Evolutionary conservation across 2,888 invertebrate species (phyloP).

Genomic region (Homarus gammarus): DNA sequence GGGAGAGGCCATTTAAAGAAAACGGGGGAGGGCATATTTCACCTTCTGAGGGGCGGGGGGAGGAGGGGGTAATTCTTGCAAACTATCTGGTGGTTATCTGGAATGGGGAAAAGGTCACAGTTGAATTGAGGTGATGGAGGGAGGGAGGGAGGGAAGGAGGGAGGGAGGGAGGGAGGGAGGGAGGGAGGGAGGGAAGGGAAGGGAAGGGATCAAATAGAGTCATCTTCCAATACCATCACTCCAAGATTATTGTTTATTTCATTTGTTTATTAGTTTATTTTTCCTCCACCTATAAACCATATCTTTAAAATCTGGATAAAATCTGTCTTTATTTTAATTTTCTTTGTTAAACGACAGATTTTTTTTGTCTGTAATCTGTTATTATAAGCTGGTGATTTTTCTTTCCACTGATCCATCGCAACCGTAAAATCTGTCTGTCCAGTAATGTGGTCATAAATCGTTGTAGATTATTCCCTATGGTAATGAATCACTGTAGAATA

Average conservation of each 20-base stretch:
- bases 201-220: background rate
- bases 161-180: background rate
- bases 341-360: too few species aligned
- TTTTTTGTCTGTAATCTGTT: too few species aligned
- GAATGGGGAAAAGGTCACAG: background rate
- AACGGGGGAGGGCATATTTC: background rate
- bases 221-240: too few species aligned
- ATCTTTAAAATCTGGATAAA: background rate
- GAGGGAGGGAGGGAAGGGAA: background rate
- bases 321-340: too few species aligned
- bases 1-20: background rate
- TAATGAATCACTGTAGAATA: too few species aligned
- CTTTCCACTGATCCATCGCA: too few species aligned
- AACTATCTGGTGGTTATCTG: background rate
- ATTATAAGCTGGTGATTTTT: background rate
- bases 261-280: too few species aligned
- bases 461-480: background rate
- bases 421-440: background rate
- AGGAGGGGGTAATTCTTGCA: background rate
- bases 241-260: too few species aligned
- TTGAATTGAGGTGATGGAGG: background rate
- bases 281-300: background rate
- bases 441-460: background rate
- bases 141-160: background rate
- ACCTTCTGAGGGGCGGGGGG: background rate